phyloP scores from a whole-genome alignment of 1,140 invertebrate genomes.

The Dendrolimus punctatus region DNA sequence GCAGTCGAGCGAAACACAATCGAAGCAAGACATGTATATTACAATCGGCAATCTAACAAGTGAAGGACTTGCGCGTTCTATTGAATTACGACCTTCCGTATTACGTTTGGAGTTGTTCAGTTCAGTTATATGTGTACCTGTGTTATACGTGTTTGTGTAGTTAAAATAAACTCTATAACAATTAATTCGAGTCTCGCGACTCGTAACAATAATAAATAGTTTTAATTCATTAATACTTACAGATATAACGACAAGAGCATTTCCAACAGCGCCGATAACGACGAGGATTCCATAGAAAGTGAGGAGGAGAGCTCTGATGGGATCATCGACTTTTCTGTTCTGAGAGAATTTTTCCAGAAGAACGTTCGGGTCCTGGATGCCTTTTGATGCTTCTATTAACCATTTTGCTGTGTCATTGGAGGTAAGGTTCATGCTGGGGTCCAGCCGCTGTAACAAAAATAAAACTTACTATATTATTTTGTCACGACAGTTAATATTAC shows the following conservation, averaged over 20 bases:
- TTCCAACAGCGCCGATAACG: conserved; percentile 83
- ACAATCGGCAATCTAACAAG: too few relatives aligned
- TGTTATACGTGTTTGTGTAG: too few relatives aligned
- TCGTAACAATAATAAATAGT: conserved; percentile 4
- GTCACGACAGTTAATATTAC: too few relatives aligned
- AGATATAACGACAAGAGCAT: conserved; percentile 85
- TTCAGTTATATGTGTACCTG: too few relatives aligned
- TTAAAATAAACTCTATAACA: too few relatives aligned
- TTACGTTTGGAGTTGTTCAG: too few relatives aligned
- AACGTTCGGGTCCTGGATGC: conserved; percentile 65
- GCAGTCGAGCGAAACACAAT: too few relatives aligned
- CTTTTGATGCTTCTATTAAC: conserved; percentile 56
- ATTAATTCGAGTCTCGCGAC: too few relatives aligned
- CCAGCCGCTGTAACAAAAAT: conserved; percentile 49
- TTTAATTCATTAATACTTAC: conserved; percentile 58
- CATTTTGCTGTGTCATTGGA: conserved; percentile 53
- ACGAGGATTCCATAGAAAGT: conserved; percentile 83
- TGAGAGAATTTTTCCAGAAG: conserved; percentile 74
- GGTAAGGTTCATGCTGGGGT: conserved; percentile 49
- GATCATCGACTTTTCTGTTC: conserved; percentile 79
- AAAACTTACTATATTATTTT: conserved; percentile 1
- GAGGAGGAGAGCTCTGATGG: conserved; percentile 77
- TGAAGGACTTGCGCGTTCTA: too few relatives aligned
- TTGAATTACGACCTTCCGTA: too few relatives aligned
- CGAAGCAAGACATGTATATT: too few relatives aligned